A percentile compares a stretch with the other conserved stretches of the same genome.
Evolutionary conservation across 2,888 invertebrate species (phyloP).

Genomic region (Lasiommata megera): DNA sequence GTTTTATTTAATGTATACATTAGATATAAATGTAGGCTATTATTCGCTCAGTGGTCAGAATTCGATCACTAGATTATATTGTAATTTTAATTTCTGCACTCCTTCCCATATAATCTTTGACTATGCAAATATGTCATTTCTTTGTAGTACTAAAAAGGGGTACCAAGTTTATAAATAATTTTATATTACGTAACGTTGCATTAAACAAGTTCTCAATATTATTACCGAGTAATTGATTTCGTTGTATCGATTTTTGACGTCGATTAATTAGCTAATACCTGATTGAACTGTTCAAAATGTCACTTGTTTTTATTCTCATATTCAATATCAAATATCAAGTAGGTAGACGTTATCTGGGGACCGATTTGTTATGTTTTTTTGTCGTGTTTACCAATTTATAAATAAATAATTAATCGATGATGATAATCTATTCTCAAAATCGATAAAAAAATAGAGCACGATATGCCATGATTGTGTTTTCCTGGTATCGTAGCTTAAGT

Average conservation of each 20-base stretch:
- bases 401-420: conserved; percentile 8
- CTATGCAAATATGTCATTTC: too few species aligned
- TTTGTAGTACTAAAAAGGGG: too few species aligned
- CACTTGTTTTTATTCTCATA: neutral
- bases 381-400: neutral
- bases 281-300: conserved; percentile 4
- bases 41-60: too few species aligned
- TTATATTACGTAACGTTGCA: neutral
- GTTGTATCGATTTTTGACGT: conserved; percentile 13
- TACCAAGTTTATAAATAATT: too few species aligned
- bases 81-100: too few species aligned
- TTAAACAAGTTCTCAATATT: neutral
- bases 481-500: too few species aligned
- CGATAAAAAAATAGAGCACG: neutral
- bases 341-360: conserved; percentile 5
- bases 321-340: conserved; percentile 14
- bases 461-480: too few species aligned
- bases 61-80: too few species aligned
- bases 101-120: too few species aligned
- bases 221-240: conserved; percentile 6
- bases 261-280: conserved; percentile 11
- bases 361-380: conserved; percentile 18
- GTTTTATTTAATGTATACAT: too few species aligned
- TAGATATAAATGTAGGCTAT: too few species aligned
- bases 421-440: conserved; percentile 3